Conservation (phyloP, 2,888 invertebrate species). For the Leucozona laternaria region DNA sequence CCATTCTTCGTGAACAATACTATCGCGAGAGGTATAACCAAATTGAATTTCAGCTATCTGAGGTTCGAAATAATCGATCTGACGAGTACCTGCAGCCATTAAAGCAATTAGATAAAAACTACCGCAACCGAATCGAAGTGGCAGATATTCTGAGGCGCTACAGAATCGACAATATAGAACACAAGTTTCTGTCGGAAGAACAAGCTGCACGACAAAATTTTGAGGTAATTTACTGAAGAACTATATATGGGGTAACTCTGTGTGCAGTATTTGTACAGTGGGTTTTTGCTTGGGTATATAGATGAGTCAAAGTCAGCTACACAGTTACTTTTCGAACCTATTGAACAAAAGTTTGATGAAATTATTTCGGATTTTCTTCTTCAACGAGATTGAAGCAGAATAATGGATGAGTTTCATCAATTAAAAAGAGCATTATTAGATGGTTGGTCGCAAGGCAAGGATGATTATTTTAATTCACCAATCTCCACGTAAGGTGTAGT, state of each 20-base stretch:
- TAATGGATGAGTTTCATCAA: too few relatives aligned
- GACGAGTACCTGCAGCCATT: slow-evolving; percentile 95
- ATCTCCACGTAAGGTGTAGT: too few relatives aligned
- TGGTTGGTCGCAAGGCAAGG: too few relatives aligned
- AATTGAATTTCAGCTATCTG: slow-evolving; percentile 93
- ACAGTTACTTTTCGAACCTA: too few relatives aligned
- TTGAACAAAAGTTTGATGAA: too few relatives aligned
- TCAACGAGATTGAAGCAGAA: too few relatives aligned
- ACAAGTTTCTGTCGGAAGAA: slow-evolving; percentile 94
- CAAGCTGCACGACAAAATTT: slow-evolving; percentile 95
- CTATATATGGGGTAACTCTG: too few relatives aligned
- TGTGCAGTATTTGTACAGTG: not conserved
- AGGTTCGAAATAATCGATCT: slow-evolving; percentile 93
- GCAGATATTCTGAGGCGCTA: slow-evolving; percentile 92
- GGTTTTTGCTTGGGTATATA: not conserved
- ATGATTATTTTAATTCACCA: too few relatives aligned
- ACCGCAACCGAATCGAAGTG: slow-evolving; percentile 94
- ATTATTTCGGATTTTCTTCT: too few relatives aligned
- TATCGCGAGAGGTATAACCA: slow-evolving; percentile 92
- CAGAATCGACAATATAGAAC: slow-evolving; percentile 91
- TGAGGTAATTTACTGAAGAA: slow-evolving; percentile 85
- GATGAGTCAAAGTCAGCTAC: not conserved
- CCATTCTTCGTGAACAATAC: slow-evolving; percentile 93
- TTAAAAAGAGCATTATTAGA: too few relatives aligned
- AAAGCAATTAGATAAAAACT: slow-evolving; percentile 93